phyloP scores from a whole-genome alignment of 1,140 invertebrate species.

The Paraescarpia echinospica region DNA sequence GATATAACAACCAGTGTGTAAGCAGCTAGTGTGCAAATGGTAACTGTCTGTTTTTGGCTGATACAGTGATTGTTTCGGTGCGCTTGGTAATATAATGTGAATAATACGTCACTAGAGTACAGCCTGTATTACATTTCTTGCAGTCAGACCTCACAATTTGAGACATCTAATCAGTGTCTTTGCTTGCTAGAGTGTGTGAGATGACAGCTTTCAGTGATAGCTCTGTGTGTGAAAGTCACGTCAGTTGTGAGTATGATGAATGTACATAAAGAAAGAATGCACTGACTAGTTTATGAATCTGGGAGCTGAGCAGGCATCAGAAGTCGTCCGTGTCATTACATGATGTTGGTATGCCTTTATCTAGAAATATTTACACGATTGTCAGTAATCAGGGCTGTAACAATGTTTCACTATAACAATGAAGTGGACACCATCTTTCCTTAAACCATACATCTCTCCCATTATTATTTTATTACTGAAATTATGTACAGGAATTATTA shows the following conservation, averaged over 20 bases:
- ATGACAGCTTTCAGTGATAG: neutral
- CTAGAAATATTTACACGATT: neutral
- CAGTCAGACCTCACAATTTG: neutral
- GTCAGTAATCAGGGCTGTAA: neutral
- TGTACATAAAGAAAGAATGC: neutral
- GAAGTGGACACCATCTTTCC: neutral
- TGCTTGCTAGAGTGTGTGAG: neutral
- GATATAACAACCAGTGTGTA: neutral
- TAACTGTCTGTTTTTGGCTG: neutral
- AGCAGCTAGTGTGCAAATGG: neutral
- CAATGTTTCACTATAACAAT: neutral
- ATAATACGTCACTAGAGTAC: neutral
- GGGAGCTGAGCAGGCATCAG: neutral
- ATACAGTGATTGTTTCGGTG: neutral
- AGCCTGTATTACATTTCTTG: no score
- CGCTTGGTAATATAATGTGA: neutral
- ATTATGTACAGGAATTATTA: neutral
- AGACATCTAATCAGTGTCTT: neutral
- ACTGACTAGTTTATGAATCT: neutral
- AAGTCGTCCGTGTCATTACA: neutral
- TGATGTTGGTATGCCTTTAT: neutral
- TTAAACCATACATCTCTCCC: neutral
- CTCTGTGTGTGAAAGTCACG: neutral
- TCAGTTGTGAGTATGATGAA: neutral
- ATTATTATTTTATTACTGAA: neutral